These are phyloP conservation scores for Manis crassicaudata DNA, from an alignment of 2,797 vertebrate species.

Conservation along the genomic window DNA sequence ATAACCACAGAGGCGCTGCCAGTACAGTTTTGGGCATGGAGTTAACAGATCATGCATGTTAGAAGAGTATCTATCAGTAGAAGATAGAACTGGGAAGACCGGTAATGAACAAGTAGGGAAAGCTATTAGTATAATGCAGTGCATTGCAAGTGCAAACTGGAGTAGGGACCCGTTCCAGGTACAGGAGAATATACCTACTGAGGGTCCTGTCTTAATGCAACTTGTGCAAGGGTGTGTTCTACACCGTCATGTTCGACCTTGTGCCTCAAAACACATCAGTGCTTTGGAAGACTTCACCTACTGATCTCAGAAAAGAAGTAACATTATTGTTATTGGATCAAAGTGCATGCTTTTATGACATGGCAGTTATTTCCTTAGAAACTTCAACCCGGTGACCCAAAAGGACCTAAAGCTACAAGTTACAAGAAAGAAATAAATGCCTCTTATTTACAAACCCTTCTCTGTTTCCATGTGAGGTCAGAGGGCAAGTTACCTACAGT, in stretches of 20 bases:
- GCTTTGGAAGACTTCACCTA: not conserved
- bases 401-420: not conserved
- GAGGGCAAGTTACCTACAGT: not conserved
- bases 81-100: not conserved
- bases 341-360: not conserved
- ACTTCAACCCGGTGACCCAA: not conserved
- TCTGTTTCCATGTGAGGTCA: not conserved
- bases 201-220: not conserved
- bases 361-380: not conserved
- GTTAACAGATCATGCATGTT: not conserved
- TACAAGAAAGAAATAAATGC: not conserved
- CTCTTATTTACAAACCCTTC: not conserved
- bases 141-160: not conserved
- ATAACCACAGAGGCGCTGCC: not conserved
- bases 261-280: not conserved
- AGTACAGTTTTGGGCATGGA: not conserved
- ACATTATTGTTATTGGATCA: not conserved
- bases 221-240: fast-evolving
- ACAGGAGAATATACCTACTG: not conserved
- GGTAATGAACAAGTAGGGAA: not conserved
- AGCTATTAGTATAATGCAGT: not conserved
- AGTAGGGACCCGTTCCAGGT: not conserved
- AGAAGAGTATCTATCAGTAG: not conserved
- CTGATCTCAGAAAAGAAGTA: not conserved
- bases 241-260: not conserved